Base-by-base conservation (phyloP, 2,888 invertebrate genomes). In the Liopterus haemorrhoidalis region DNA sequence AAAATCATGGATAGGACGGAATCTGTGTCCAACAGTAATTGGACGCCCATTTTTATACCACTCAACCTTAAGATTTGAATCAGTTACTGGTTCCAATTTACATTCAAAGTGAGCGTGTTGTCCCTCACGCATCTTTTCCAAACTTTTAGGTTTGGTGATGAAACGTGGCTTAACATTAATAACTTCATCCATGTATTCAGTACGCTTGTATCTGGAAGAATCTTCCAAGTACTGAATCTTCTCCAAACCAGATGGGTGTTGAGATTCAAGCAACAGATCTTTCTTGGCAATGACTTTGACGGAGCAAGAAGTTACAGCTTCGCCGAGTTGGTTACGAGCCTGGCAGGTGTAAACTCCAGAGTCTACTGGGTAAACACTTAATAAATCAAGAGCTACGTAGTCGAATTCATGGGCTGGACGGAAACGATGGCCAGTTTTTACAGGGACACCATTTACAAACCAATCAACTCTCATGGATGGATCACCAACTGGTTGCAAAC, bases 61-160 rank as follows among this genome's bases (percentile, higher is more conserved):
- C 70, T 95, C 95, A 3, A 97, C 92, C 68, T 89, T 91, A 57
- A 99, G 76, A 60, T 94, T 94, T 0, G 96, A 81, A 71, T 99
- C 99, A 4, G 93, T 94, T 5, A 96, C 90, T 22, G 97, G 97
- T 66, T 94, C 92, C 22, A 99, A 77, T 66, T 95, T 92, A 65
- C 94, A 94, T 71, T 99, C 97, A 68, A 99, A 95, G 66, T 97
- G 96, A 33, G 95, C 94, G 62, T 91, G 90, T 55, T 88, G 82
- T 30, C 92, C 85, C 73, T 96, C 94, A 39, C 79, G 75, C 57
- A 92, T 82, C 57, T 86, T 86, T 54, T 83, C 85, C 53, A 89
- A 75, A 52, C 82, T 89, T 68, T 93, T 90, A 4, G 93, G 88
- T 61, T 85, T 84, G 1, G 91, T 88, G 2, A 91, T 73, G 66